Evolutionary conservation across 2,113 vertebrate species (phyloP).

Genomic region (Acanthisitta chloris): DNA sequence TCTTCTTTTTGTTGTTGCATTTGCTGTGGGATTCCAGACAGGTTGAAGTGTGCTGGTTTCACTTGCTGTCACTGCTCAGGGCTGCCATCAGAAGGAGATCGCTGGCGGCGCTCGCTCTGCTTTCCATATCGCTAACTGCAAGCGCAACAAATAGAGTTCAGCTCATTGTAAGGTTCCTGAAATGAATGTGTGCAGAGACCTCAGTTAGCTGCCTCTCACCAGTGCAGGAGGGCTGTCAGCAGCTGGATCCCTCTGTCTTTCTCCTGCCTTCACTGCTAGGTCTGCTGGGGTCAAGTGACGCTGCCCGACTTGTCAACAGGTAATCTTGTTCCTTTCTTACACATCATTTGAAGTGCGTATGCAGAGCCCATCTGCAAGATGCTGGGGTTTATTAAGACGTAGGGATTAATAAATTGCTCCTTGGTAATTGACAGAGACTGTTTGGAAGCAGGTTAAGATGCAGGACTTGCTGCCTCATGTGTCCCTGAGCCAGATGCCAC

Average conservation of each 20-base stretch:
- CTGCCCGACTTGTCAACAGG: conserved; percentile 38
- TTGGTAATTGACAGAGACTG: neutral
- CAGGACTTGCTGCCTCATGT: rapidly evolving
- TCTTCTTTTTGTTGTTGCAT: neutral
- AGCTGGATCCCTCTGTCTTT: neutral
- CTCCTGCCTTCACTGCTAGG: neutral
- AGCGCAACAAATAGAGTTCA: neutral
- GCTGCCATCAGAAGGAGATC: conserved; percentile 47
- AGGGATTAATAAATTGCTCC: neutral
- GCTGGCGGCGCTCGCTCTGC: neutral
- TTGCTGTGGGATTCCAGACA: neutral
- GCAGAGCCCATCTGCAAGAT: neutral
- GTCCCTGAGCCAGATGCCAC: neutral
- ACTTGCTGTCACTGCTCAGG: neutral
- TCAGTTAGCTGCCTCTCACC: neutral
- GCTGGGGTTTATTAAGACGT: neutral
- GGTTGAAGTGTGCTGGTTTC: neutral
- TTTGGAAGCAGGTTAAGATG: neutral
- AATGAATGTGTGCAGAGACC: conserved; percentile 15
- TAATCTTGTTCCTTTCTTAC: conserved; percentile 19
- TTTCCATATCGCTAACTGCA: neutral
- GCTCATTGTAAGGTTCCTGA: neutral
- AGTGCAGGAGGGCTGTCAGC: neutral
- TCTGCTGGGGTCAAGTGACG: neutral
- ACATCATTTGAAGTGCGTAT: rapidly evolving